Conservation (phyloP, 2,888 invertebrate species). For the Caenorhabditis sp. region DNA sequence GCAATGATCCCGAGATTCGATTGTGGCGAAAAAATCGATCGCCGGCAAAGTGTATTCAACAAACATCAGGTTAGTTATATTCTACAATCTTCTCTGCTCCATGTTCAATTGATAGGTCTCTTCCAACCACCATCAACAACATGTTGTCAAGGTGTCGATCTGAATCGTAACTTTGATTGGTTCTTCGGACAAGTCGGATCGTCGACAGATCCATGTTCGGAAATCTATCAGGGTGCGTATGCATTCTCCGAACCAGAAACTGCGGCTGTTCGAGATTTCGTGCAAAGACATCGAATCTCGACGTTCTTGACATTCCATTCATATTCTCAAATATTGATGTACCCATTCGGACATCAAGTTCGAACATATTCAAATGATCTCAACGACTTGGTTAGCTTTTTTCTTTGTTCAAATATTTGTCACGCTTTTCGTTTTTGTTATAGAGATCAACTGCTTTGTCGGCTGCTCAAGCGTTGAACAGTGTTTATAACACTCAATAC, state of each 20-base stretch:
- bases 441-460: slow-evolving; percentile 64
- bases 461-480: slow-evolving; percentile 64
- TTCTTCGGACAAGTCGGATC: slow-evolving; percentile 70
- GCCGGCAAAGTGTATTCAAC: slow-evolving; percentile 50
- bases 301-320: slow-evolving; percentile 70
- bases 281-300: slow-evolving; percentile 58
- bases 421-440: slow-evolving; percentile 15
- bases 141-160: slow-evolving; percentile 70
- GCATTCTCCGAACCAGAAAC: slow-evolving; percentile 71
- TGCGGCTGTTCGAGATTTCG: slow-evolving; percentile 66
- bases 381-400: slow-evolving; percentile 56
- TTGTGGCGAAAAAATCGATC: slow-evolving; percentile 51
- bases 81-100: not conserved
- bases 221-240: slow-evolving; percentile 68
- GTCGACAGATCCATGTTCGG: slow-evolving; percentile 68
- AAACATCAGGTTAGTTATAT: slow-evolving; percentile 31
- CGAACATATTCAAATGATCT: slow-evolving; percentile 66
- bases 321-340: slow-evolving; percentile 69
- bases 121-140: slow-evolving; percentile 64
- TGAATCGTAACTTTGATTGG: slow-evolving; percentile 71
- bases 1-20: slow-evolving; percentile 51
- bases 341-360: slow-evolving; percentile 69
- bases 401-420: not conserved
- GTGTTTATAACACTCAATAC: slow-evolving; percentile 68
- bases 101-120: slow-evolving; percentile 46